Base-by-base conservation (phyloP, 2,797 vertebrate species). In the Sebastes trivittatus region DNA sequence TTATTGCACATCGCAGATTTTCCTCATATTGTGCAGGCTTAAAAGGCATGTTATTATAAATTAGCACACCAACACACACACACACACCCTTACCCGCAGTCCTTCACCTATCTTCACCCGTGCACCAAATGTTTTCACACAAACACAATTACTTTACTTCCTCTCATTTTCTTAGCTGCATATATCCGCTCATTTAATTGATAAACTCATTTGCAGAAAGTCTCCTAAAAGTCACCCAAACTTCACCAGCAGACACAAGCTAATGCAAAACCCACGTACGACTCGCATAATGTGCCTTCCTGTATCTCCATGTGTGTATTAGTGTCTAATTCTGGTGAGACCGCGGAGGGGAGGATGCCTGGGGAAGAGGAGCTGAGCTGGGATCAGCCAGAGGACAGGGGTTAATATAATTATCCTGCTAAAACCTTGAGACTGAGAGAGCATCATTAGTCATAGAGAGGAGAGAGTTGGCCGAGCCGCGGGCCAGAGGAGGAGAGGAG, bases 381-480 rank as follows among this genome's bases (percentile, higher is more conserved):
- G 90, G 94, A 92, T 94, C 93, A 93, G 91, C 89, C 80, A 90
- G 92, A 90, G 92, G 93, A 93, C 93, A 90, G 85, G 91, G 94
- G 94, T 95, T 95, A 95, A 95, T 94, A 91, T 93, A 95, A 95
- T 95, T 95, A 95, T 94, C 92, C 92, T 46, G 80, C 92, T 90
- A 92, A 93, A 95, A 95, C 93, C 94, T 95, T 93, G 92, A 94
- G 90, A 93, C 92, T 74, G 90, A 90, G 75, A 89, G 93, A 94
- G 89, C 91, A 92, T 94, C 93, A 94, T 95, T 95, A 95, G 93
- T 95, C 93, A 94, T 82, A 75, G 87, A 67, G 65, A 87, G 84
- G 87, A 76, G 80, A 89, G 87, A 87, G 90, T 82, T 74, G 83
- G 86, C 88, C 72, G 71, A 88, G 92, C 90, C 81, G 77, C 67